Conservation (phyloP, 2,888 invertebrate species). For the Diarsia mendica region DNA sequence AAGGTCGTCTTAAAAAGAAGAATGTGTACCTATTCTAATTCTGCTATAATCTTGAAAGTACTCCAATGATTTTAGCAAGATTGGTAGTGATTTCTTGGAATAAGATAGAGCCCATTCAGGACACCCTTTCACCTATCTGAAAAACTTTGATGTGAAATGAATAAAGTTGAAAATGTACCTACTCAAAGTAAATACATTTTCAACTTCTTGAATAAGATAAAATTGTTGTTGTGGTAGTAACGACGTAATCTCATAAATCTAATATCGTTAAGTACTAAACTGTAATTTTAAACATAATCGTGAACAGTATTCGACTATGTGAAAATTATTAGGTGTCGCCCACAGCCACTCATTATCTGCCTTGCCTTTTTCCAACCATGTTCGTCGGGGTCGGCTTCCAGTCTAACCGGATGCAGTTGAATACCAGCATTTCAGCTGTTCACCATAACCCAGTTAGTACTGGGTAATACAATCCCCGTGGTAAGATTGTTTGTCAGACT, state of each 20-base stretch:
- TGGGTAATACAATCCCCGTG: too few relatives aligned
- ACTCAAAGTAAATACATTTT: not conserved
- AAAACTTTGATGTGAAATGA: not conserved
- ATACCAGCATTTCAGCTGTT: too few relatives aligned
- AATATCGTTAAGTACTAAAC: not conserved
- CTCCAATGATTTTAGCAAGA: not conserved
- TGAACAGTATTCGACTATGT: not conserved
- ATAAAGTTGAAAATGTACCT: not conserved
- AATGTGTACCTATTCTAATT: not conserved
- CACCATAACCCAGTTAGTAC: too few relatives aligned
- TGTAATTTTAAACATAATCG: slow-evolving; percentile 6
- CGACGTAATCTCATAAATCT: not conserved
- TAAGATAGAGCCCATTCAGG: not conserved
- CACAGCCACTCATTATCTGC: too few relatives aligned
- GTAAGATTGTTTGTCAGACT: too few relatives aligned
- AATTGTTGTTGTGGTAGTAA: not conserved
- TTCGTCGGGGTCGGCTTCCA: too few relatives aligned
- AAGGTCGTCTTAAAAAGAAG: not conserved
- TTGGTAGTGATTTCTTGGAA: not conserved
- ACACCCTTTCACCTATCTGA: not conserved
- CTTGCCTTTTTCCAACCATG: too few relatives aligned
- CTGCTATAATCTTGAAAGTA: not conserved
- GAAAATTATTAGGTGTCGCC: not conserved
- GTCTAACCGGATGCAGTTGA: too few relatives aligned
- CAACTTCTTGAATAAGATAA: not conserved